Conservation (phyloP, 2,797 vertebrate species). For the Notolabrus celidotus region DNA sequence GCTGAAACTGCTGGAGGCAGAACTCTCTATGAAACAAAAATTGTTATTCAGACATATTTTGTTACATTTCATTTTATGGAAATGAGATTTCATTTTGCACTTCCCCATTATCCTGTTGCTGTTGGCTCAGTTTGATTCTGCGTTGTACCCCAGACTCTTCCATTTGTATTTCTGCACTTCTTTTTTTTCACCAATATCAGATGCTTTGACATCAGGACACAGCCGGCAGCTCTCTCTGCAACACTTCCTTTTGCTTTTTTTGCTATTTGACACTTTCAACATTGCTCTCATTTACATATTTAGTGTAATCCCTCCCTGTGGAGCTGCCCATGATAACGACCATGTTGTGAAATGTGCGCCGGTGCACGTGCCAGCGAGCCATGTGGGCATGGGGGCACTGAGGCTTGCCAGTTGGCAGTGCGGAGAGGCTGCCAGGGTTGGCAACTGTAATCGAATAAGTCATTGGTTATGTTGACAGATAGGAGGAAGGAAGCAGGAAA, state of each 20-base stretch:
- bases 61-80: slow-evolving; percentile 67
- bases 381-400: slow-evolving; percentile 36
- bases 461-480: slow-evolving; percentile 11
- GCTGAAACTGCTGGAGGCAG: slow-evolving; percentile 43
- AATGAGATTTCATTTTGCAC: slow-evolving; percentile 54
- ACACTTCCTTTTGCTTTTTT: slow-evolving; percentile 14
- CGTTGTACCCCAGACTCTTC: slow-evolving; percentile 45
- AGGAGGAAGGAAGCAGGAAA: neutral
- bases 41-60: slow-evolving; percentile 46
- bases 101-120: slow-evolving; percentile 42
- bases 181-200: slow-evolving; percentile 27
- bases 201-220: slow-evolving; percentile 27
- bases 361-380: slow-evolving; percentile 49
- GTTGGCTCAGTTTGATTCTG: slow-evolving; percentile 50
- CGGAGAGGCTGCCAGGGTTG: slow-evolving; percentile 32
- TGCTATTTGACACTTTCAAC: slow-evolving; percentile 32
- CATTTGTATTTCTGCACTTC: slow-evolving; percentile 48
- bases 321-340: slow-evolving; percentile 59
- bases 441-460: slow-evolving; percentile 52
- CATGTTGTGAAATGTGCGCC: slow-evolving; percentile 56
- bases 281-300: slow-evolving; percentile 64
- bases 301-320: slow-evolving; percentile 54
- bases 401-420: slow-evolving; percentile 60
- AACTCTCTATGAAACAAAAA: slow-evolving; percentile 46
- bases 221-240: slow-evolving; percentile 17